These are phyloP conservation scores for Steinernema khuongi DNA, from an alignment of 1,140 invertebrate species.

Conservation along the genomic window DNA sequence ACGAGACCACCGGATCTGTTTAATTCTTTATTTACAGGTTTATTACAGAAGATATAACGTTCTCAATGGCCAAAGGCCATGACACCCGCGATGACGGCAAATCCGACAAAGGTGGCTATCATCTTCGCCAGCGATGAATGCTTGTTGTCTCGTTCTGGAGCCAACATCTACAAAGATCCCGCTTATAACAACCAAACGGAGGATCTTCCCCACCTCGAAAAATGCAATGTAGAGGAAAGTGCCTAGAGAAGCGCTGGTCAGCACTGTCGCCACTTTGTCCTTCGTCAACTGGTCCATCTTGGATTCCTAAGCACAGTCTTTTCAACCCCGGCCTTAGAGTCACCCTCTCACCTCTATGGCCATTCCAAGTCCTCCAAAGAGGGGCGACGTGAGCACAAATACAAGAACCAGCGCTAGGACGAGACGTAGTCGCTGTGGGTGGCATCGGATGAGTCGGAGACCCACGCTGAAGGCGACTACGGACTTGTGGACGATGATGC, in stretches of 20 bases:
- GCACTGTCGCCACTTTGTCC: constrained; percentile 27
- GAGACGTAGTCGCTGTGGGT: constrained; percentile 25
- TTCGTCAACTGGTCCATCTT: constrained; percentile 23
- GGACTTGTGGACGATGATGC: constrained; percentile 65
- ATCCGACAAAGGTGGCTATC: constrained; percentile 31
- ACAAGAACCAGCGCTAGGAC: constrained; percentile 21
- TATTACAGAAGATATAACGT: no score
- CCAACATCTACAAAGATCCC: constrained; percentile 29
- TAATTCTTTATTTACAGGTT: no score
- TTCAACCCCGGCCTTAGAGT: background rate
- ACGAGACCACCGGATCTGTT: no score
- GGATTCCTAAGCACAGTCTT: constrained; percentile 17
- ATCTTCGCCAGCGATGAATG: constrained; percentile 26
- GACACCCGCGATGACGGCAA: constrained; percentile 31
- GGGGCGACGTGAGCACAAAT: constrained; percentile 26
- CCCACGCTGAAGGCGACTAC: constrained; percentile 59
- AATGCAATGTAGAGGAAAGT: constrained; percentile 37
- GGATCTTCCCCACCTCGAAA: constrained; percentile 21
- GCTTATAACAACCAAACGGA: constrained; percentile 6
- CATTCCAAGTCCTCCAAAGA: constrained; percentile 35
- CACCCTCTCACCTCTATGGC: constrained; percentile 13
- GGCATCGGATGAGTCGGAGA: constrained; percentile 33
- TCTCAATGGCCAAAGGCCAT: constrained; percentile 5
- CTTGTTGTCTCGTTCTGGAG: constrained; percentile 27
- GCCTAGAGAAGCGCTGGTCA: constrained; percentile 29